Evolutionary conservation across 1,140 invertebrate genomes (phyloP), one percentile per base, ranked within the genome.

Genomic region (Mya arenaria): DNA sequence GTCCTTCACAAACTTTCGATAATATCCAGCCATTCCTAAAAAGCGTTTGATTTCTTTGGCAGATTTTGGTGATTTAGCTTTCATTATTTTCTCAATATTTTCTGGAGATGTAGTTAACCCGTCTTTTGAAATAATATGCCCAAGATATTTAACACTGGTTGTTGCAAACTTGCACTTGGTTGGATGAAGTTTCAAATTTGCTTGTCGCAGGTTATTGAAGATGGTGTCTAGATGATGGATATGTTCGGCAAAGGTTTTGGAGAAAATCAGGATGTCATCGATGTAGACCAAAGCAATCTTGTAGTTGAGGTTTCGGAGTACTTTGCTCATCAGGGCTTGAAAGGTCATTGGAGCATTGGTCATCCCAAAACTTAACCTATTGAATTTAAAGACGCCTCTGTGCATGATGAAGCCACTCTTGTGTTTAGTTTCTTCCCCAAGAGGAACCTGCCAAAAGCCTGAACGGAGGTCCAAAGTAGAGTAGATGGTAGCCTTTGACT

Each of bases 151-250:
- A 17, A 73, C 48, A 25, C 15, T 36, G 8, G 37, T 8, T 32
- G 41, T 48, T n/a, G 13, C 66, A 15, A 69, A 48, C 4, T 48
- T 69, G 41, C 66, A 69, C 44, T 69, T 69, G 25, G 10, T 56
- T 87, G 19, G 92, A 92, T 69, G 92, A n/a, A 84, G 55, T 52
- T 39, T 80, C 1, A 86, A 19, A 37, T 66, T 72, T 17, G 81
- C 82, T 36, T 66, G 30, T 13, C 69, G n/a, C 1, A 82, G 17
- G 36, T 58, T 63, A 1, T 48, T 25, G 41, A 82, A 77, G 4
- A 82, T 63, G 13, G 44, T 10, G 23, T 55, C 41, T 17, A 84
- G 36, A 44, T 81, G 69, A 13, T 77, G 8, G 5, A 86, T 36
- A 71, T 80, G 74, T 62, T 74, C 58, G 19, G 41, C 34, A 63